Conservation (phyloP, 2,113 vertebrate genomes). For the Cynopterus brachyotis region DNA sequence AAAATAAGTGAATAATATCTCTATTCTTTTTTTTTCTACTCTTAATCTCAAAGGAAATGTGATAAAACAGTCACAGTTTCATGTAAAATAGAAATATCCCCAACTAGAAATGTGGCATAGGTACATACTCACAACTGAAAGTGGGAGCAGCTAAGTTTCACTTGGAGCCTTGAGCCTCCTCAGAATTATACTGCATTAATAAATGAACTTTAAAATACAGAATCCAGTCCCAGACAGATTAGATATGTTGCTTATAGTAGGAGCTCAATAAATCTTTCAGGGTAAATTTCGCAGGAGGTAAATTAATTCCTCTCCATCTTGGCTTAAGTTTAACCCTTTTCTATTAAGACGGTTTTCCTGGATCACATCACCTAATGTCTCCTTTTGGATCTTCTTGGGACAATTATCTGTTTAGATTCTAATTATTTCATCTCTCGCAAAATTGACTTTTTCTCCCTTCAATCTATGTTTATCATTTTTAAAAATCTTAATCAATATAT, state of each 20-base stretch:
- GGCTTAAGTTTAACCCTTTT: not conserved
- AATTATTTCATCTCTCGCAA: not conserved
- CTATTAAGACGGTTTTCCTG: not conserved
- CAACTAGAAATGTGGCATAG: not conserved
- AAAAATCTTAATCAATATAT: not conserved
- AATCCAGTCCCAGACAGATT: not conserved
- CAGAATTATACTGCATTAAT: not conserved
- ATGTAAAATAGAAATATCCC: not conserved
- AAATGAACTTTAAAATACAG: not conserved
- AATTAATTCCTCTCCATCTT: not conserved
- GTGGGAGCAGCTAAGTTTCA: not conserved
- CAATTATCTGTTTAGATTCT: not conserved
- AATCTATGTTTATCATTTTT: not conserved
- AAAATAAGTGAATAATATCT: not conserved
- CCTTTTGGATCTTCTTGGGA: not conserved
- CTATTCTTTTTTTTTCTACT: not conserved
- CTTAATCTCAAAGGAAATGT: not conserved
- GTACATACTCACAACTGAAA: not conserved
- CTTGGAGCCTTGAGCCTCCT: not conserved
- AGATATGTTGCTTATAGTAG: not conserved
- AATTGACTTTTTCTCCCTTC: not conserved
- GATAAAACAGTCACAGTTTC: not conserved
- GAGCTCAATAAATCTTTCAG: not conserved
- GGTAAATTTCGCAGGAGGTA: not conserved
- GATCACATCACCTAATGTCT: not conserved